phyloP scores from a whole-genome alignment of 1,140 invertebrate species.

The Leptopilina boulardi region DNA sequence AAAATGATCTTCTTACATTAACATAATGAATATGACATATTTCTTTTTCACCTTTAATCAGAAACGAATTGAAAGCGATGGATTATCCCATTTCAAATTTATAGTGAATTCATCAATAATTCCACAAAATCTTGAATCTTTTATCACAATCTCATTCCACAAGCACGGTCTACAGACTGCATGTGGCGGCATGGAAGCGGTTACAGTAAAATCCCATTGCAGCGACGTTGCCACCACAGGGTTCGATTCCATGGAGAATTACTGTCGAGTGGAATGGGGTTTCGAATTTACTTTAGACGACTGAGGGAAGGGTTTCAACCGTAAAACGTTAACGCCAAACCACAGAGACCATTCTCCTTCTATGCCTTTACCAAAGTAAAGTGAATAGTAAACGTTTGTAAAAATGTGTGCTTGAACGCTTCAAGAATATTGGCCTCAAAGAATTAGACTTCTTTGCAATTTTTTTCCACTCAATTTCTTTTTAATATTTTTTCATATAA shows the following conservation, averaged over 20 bases:
- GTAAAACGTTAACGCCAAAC: slow-evolving; percentile 70
- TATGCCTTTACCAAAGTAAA: slow-evolving; percentile 36
- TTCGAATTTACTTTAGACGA: slow-evolving; percentile 68
- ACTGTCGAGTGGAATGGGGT: slow-evolving; percentile 66
- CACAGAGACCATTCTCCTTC: slow-evolving; percentile 54
- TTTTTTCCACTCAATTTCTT: background rate
- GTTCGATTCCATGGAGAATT: slow-evolving; percentile 72
- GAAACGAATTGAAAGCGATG: slow-evolving; percentile 43
- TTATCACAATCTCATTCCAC: slow-evolving; percentile 57
- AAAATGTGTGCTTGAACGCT: slow-evolving; percentile 16
- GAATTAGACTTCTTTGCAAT: background rate
- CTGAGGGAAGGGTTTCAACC: slow-evolving; percentile 54
- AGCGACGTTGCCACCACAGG: slow-evolving; percentile 60
- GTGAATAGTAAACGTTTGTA: slow-evolving; percentile 38
- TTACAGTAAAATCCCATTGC: slow-evolving; percentile 68
- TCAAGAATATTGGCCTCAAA: background rate
- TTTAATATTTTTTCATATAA: background rate
- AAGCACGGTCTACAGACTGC: slow-evolving; percentile 48
- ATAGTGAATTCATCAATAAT: slow-evolving; percentile 55
- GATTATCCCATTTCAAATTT: slow-evolving; percentile 52
- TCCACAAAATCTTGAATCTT: slow-evolving; percentile 54
- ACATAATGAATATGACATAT: background rate
- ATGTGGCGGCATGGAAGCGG: slow-evolving; percentile 58
- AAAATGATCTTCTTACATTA: no score
- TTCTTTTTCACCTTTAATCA: slow-evolving; percentile 1